Base-by-base conservation (phyloP, 2,888 invertebrate species). In the Tethea ocularis region DNA sequence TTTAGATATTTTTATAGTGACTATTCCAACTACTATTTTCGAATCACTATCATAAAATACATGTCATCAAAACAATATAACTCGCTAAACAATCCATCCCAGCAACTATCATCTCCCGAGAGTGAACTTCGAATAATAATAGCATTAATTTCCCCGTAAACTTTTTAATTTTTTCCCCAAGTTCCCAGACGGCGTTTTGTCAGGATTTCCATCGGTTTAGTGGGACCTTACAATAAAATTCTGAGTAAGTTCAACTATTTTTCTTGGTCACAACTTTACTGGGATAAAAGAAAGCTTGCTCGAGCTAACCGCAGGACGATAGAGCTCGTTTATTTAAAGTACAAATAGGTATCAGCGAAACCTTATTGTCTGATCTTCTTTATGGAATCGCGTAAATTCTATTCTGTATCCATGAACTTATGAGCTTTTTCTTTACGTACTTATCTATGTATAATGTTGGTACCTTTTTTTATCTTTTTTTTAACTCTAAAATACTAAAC, bases 111-210 rank as follows among this genome's bases (percentile, higher is more conserved):
- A 17, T 41, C 41, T 17, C 17, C 41, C 15, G n/a, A 41, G 41
- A 17, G 41, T 41, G 0, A 15, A n/a, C 41, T 41, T 46, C 46
- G 62, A 59, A 59, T 62, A 67, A 62, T 62, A 60, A 33, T 57
- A 26, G 15, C 41, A 38, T 53, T 52, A 57, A 61, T 51, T 55
- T 61, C 55, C 24, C 29, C 53, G 60, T 67, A 69, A 60, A 68
- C 24, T 52, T 52, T 52, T 52, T 15, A 52, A 51, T 22, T 52
- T 52, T 38, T 24, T 23, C 67, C 51, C 57, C 57, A 77, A 80
- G 70, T 80, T 80, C 57, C 68, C 69, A 77, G 76, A 76, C 77
- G 67, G 3, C 62, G 68, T 73, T 80, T 77, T 76, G 68, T 78
- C 70, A 59, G 71, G 71, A 68, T 69, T 60, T 60, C 62, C 64